Evolutionary conservation across 2,888 invertebrate species (phyloP).

Genomic region (Argynnis bischoffii): DNA sequence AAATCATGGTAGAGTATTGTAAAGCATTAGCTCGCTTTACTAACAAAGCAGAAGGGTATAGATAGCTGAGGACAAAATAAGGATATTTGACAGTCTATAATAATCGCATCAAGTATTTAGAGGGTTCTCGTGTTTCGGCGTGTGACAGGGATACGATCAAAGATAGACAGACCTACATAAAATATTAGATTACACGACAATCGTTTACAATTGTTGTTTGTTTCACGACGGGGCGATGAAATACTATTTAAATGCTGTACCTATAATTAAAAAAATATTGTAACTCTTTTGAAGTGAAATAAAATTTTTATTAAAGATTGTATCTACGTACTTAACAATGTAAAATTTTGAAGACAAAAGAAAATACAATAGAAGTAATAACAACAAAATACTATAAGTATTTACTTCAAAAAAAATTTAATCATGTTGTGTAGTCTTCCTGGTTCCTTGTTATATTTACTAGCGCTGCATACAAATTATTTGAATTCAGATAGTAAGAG

Average conservation of each 20-base stretch:
- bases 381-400: background rate
- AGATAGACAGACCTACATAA: conserved; percentile 7
- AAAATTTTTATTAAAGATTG: too few relatives aligned
- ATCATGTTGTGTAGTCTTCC: conserved; percentile 4
- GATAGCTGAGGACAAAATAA: conserved; percentile 13
- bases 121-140: conserved; percentile 13
- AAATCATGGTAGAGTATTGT: background rate
- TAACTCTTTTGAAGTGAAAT: background rate
- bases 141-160: conserved; percentile 12
- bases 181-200: conserved; percentile 11
- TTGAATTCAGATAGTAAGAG: conserved; percentile 25
- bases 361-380: background rate
- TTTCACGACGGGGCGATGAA: background rate
- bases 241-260: background rate
- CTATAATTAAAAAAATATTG: background rate
- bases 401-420: conserved; percentile 8
- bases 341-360: background rate
- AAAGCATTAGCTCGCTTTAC: conserved; percentile 1
- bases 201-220: conserved; percentile 1
- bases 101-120: conserved; percentile 17
- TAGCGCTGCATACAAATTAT: conserved; percentile 27
- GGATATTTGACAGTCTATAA: conserved; percentile 14
- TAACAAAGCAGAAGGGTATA: conserved; percentile 8
- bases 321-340: background rate
- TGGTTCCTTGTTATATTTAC: conserved; percentile 22